Evolutionary conservation across 2,797 vertebrate genomes (phyloP), one percentile per base, ranked within the genome.

Genomic region (Tiaroga cobitis): DNA sequence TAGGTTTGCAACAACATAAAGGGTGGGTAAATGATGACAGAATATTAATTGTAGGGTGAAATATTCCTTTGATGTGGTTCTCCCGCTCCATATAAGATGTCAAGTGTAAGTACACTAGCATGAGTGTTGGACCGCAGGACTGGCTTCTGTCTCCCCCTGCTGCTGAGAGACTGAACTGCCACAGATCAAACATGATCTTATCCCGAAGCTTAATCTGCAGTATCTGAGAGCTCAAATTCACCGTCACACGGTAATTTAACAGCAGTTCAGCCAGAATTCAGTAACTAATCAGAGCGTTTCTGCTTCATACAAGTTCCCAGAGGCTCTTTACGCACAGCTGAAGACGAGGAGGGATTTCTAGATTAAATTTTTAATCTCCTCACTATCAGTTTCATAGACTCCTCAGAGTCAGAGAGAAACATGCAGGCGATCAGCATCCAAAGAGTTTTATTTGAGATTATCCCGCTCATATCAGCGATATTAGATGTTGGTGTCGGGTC

Each of bases 141-240:
- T 24, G 61, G 43, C 49, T 61, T 81, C 29, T 82, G 74, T 78
- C 75, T 73, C 85, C 76, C 6, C 59, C 85, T 87, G 85, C 81
- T 83, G 85, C 43, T 51, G 54, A 80, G 16, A 51, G 34, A 24
- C 9, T 4, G 39, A 39, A 79, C 46, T 49, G 46, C n/a, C 61
- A 82, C n/a, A 49, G 11, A 13, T 37, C 37, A 41, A 56, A 76
- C 34, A 19, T 4, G 43, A 78, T 86, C 65, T 63, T 68, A 78
- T 81, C 72, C 79, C 21, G 2, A 54, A 63, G 32, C 69, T 75
- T 83, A 80, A 85, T 87, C 76, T 87, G 41, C 67, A 63, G 79
- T 76, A 83, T 87, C 87, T 70, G 74, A 32, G 76, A 80, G 84
- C 61, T 81, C 72, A 80, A 61, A 32, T 78, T 77, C 49, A 56